Evolutionary conservation across 2,888 invertebrate genomes (phyloP).

Genomic region (Scaeva pyrastri): DNA sequence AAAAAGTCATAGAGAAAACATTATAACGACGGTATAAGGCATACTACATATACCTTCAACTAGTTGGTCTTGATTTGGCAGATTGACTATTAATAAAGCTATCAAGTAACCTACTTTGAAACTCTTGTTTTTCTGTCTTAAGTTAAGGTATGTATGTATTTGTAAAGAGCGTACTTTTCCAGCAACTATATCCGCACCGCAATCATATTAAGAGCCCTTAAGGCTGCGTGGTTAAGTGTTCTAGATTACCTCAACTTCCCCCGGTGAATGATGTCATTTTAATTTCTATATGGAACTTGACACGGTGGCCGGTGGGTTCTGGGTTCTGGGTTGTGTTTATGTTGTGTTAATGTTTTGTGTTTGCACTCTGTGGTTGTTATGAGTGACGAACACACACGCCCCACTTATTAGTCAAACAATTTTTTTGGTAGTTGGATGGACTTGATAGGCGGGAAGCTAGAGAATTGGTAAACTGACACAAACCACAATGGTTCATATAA

Average conservation of each 20-base stretch:
- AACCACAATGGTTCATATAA: too few relatives aligned
- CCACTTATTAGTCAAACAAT: slow-evolving; percentile 54
- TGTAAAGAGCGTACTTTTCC: not conserved
- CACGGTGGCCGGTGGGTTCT: too few relatives aligned
- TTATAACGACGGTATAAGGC: not conserved
- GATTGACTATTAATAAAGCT: slow-evolving; percentile 38
- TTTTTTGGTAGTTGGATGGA: slow-evolving; percentile 30
- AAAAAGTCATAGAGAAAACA: not conserved
- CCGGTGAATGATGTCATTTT: slow-evolving; percentile 66
- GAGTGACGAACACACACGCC: slow-evolving; percentile 18
- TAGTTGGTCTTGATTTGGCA: slow-evolving; percentile 50
- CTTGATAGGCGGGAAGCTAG: not conserved
- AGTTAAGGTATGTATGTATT: not conserved
- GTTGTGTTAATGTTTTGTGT: slow-evolving; percentile 44
- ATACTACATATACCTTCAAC: slow-evolving; percentile 5
- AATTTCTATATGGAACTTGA: slow-evolving; percentile 56
- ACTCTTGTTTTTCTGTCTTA: slow-evolving; percentile 2
- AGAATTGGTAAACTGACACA: not conserved
- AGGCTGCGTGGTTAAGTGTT: slow-evolving; percentile 20
- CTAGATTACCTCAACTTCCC: slow-evolving; percentile 36
- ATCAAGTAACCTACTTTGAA: slow-evolving; percentile 55
- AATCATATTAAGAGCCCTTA: slow-evolving; percentile 49
- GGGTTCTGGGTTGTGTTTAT: slow-evolving; percentile 26
- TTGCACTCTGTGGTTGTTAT: slow-evolving; percentile 23
- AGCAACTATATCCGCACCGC: slow-evolving; percentile 7